Conservation (phyloP, 2,888 invertebrate genomes). For the Platycheirus rosarum region DNA sequence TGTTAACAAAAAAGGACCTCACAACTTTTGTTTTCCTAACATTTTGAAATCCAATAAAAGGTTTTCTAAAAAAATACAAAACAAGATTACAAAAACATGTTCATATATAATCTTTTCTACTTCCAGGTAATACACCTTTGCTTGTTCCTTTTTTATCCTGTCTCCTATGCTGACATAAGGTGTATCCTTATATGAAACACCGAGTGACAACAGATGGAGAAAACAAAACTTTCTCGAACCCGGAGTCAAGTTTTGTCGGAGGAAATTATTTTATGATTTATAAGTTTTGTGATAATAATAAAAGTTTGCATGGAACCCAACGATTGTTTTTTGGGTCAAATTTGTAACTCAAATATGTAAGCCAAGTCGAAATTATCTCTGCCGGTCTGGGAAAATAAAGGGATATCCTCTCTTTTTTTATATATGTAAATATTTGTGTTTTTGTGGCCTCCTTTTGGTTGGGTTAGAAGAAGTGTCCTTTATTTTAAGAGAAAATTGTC, state of each 20-base stretch:
- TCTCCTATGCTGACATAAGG: too few relatives aligned
- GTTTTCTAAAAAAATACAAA: too few relatives aligned
- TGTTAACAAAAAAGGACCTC: too few relatives aligned
- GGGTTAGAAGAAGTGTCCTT: slow-evolving; percentile 30
- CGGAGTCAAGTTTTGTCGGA: slow-evolving; percentile 57
- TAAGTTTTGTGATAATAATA: slow-evolving; percentile 73
- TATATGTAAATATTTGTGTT: slow-evolving; percentile 56
- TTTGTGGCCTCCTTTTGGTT: slow-evolving; percentile 15
- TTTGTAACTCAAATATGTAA: slow-evolving; percentile 66
- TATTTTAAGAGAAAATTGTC: slow-evolving; percentile 57
- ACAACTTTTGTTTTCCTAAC: too few relatives aligned
- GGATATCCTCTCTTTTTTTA: slow-evolving; percentile 53
- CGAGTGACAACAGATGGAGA: slow-evolving; percentile 41
- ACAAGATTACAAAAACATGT: too few relatives aligned
- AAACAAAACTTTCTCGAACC: slow-evolving; percentile 64
- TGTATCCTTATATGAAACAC: background rate
- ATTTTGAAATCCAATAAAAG: too few relatives aligned
- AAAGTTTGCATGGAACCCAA: slow-evolving; percentile 62
- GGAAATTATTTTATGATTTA: slow-evolving; percentile 74
- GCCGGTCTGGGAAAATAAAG: slow-evolving; percentile 39
- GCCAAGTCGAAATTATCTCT: slow-evolving; percentile 53
- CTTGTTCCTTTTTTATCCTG: too few relatives aligned
- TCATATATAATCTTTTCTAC: too few relatives aligned
- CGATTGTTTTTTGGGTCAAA: slow-evolving; percentile 71
- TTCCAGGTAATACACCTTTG: too few relatives aligned